Evolutionary conservation across 2,113 vertebrate species (phyloP), one percentile per base, ranked within the genome.

Genomic region (Tiliqua scincoides): DNA sequence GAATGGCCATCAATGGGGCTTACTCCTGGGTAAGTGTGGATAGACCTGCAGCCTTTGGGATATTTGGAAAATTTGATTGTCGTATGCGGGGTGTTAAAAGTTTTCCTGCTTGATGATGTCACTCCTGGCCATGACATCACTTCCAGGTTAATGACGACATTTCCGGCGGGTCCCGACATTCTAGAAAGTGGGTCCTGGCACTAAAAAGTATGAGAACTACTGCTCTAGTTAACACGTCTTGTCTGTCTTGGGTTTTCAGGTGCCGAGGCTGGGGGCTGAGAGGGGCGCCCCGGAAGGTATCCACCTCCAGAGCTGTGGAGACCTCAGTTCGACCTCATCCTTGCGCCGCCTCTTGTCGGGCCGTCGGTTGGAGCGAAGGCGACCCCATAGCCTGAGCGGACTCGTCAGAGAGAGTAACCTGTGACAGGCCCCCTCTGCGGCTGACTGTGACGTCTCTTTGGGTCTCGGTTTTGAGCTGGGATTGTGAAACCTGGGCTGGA

Each of bases 241-340:
- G 43, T 48, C 4, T 48, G 43, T 9, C 37, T 0, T 0, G 85
- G 17, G 14, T 6, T 40, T 79, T 17, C 85, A 99, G 98, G 96
- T 97, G n/a, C 94, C 95, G 0, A 95, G 98, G 96, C 92, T 91
- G 1, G 85, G 94, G 77, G 78, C 91, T 57, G 79, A 95, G 94
- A 93, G 93, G 40, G 92, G 37, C 37, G 90, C 92, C 17, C 92
- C 96, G 0, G 97, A 98, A 67, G 97, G 98, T 61, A 98, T 99
- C 81, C 98, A 99, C 94, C 95, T 99, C 81, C 98, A 97, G 82
- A 99, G 99, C 96, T 99, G 99, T 0, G 99, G 98, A 2, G 98
- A 99, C 89, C 96, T 99, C 81, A 99, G 97, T 94, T 99, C 97
- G 0, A 96, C 97, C 0, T 98, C 98, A 0, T 98, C 98, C 8